Base-by-base conservation (phyloP, 2,888 invertebrate species). In the Spodoptera exigua region DNA sequence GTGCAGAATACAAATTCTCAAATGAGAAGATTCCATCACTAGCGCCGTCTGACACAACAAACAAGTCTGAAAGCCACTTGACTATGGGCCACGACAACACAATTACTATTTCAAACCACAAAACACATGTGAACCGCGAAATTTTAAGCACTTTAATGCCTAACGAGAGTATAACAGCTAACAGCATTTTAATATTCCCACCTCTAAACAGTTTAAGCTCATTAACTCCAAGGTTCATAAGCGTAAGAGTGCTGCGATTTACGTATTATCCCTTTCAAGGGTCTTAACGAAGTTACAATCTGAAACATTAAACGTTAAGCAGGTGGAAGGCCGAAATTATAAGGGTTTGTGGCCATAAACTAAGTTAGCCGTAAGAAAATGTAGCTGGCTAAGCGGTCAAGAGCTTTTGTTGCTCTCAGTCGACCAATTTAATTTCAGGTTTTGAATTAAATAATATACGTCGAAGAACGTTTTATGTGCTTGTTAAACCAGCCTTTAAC, bases 251-350 rank as follows among this genome's bases (percentile, higher is more conserved):
- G 46, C 44, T 44, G 39, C 61, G 66, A 60, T 70, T 64, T 62
- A 58, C 58, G 61, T 55, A 70, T 67, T 74, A 74, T 74, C 78
- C 69, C 64, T 60, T 56, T 27, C 41, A 12, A 70, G 57, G 64
- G 70, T 41, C 67, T 77, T 75, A 70, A 77, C 67, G 13, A 74
- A 77, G 75, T 77, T 75, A 74, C 65, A 46, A 47, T 45, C 54
- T 58, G 57, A 57, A 59, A 53, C 61, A 70, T 77, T 66, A 74
- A 66, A 58, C 64, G 55, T 58, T 63, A 61, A 70, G 45, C 60
- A 78, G 70, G 61, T 70, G 63, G 63, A 58, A 41, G 45, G 39
- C 10, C 39, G 39, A 48, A 61, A 70, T 75, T 74, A 63, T 74
- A 55, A 61, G 46, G 70, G 61, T 61, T 63, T 68, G 45, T n/a